A percentile compares a stretch with the other conserved stretches of the same genome.
phyloP scores from a whole-genome alignment of 2,888 invertebrate genomes.

The Amphipoea oculea region DNA sequence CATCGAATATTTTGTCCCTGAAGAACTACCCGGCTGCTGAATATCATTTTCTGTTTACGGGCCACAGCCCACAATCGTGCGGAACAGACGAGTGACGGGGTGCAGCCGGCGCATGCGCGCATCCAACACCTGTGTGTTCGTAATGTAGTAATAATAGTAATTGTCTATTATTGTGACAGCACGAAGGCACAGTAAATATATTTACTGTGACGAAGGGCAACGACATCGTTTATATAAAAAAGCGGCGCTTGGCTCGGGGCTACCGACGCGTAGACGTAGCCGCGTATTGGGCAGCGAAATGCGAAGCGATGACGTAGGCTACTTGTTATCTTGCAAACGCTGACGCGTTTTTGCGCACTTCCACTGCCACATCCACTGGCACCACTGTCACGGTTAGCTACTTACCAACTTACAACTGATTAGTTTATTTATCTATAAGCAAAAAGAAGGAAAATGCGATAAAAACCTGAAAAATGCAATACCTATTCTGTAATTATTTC shows the following conservation, averaged over 20 bases:
- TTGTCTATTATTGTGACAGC: slow-evolving; percentile 10
- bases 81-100: neutral
- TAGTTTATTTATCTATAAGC: neutral
- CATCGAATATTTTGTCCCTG: no score
- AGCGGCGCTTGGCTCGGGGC: slow-evolving; percentile 29
- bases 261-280: no score
- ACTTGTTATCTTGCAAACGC: neutral
- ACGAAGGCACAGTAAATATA: no score
- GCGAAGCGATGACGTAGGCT: slow-evolving; percentile 7
- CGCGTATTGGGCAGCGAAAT: neutral
- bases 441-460: neutral
- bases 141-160: slow-evolving; percentile 22
- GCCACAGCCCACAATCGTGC: neutral
- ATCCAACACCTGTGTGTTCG: no score
- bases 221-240: slow-evolving; percentile 38
- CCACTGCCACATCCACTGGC: neutral
- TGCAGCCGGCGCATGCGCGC: neutral
- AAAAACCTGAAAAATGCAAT: neutral
- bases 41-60: no score
- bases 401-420: neutral
- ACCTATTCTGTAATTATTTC: neutral
- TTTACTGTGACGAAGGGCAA: no score
- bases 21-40: no score
- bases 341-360: slow-evolving; percentile 2
- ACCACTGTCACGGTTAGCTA: slow-evolving; percentile 2